Evolutionary conservation across 2,888 invertebrate genomes (phyloP).

Genomic region (Atethmia centrago): DNA sequence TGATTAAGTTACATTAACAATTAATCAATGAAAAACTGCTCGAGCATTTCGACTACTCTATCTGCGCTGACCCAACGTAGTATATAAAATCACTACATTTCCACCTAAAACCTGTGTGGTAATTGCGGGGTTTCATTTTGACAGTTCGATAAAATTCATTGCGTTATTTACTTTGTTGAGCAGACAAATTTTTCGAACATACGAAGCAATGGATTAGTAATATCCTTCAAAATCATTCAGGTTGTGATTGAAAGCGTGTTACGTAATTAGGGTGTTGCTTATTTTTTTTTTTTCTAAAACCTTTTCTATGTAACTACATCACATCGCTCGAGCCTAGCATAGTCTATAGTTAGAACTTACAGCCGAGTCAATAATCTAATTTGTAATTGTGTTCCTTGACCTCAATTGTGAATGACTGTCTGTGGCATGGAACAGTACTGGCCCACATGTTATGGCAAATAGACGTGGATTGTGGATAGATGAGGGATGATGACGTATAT

Average conservation of each 20-base stretch:
- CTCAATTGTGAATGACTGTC: constrained; percentile 72
- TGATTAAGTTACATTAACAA: not conserved
- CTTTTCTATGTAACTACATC: constrained; percentile 2
- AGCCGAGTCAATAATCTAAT: constrained; percentile 77
- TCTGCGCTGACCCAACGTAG: too few species aligned
- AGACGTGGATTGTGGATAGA: constrained; percentile 12
- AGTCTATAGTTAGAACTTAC: constrained; percentile 53
- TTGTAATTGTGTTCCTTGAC: constrained; percentile 80
- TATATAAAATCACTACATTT: not conserved
- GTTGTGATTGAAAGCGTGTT: too few species aligned
- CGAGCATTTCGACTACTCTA: too few species aligned
- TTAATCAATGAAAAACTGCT: not conserved
- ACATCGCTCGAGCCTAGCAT: constrained; percentile 26
- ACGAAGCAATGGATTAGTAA: too few species aligned
- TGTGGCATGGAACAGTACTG: constrained; percentile 47
- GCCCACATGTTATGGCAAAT: constrained; percentile 42
- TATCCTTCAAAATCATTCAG: too few species aligned
- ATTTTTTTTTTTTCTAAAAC: not conserved
- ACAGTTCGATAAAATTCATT: too few species aligned
- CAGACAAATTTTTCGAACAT: too few species aligned
- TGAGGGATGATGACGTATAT: constrained; percentile 10
- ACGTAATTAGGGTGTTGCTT: too few species aligned
- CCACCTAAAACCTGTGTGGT: not conserved
- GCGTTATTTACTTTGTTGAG: too few species aligned
- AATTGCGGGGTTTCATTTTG: too few species aligned